Conservation (phyloP, 1,140 invertebrate species). For the Procambarus virginalis region DNA sequence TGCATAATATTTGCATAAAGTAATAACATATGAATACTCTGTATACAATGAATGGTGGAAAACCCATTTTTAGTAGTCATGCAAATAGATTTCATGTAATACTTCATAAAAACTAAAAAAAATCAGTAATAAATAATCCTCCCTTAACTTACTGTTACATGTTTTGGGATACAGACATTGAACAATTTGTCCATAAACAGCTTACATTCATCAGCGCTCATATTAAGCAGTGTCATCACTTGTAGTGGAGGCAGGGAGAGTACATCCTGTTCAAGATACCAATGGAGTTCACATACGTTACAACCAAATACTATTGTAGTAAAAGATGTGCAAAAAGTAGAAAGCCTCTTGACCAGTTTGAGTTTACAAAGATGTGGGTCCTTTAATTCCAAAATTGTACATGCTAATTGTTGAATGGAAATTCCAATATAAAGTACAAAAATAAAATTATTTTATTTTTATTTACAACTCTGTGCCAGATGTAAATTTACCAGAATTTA, state of each 20-base stretch:
- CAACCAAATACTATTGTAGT: no score
- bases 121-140: neutral
- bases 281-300: neutral
- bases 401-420: no score
- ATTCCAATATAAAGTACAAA: no score
- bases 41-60: neutral
- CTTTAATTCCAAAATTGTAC: no score
- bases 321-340: no score
- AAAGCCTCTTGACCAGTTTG: no score
- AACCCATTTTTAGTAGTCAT: neutral
- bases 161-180: slow-evolving; percentile 6
- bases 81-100: neutral
- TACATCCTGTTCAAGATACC: slow-evolving; percentile 11
- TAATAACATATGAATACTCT: neutral
- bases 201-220: slow-evolving; percentile 33
- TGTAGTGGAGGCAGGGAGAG: slow-evolving; percentile 8
- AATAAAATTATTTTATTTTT: no score
- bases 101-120: neutral
- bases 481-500: no score
- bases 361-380: no score
- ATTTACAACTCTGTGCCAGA: no score
- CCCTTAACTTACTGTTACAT: neutral
- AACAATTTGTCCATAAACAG: slow-evolving; percentile 20
- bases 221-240: slow-evolving; percentile 14
- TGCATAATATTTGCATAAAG: neutral